phyloP scores from a whole-genome alignment of 2,797 vertebrate genomes.

The Phoxinus dragarum region DNA sequence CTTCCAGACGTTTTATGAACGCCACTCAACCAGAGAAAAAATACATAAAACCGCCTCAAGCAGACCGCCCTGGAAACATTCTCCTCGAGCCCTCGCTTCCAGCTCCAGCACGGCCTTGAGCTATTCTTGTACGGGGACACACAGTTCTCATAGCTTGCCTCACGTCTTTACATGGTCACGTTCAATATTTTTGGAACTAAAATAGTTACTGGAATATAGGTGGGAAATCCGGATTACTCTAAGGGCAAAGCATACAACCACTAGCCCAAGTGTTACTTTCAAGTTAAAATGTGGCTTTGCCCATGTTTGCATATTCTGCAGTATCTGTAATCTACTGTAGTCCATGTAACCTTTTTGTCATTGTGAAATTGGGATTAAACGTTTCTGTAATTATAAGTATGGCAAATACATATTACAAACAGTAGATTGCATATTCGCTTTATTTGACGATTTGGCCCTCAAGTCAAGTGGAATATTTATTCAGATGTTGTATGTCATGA shows the following conservation, averaged over 20 bases:
- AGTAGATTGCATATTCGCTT: background rate
- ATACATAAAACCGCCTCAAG: constrained; percentile 72
- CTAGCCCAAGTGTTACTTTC: background rate
- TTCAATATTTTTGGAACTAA: constrained; percentile 65
- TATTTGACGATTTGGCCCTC: constrained; percentile 1
- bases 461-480: background rate
- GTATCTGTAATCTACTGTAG: background rate
- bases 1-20: constrained; percentile 69
- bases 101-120: constrained; percentile 54
- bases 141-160: constrained; percentile 74
- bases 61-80: constrained; percentile 68
- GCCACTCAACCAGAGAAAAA: constrained; percentile 62
- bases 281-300: constrained; percentile 7
- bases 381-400: background rate
- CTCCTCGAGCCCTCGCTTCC: constrained; percentile 65
- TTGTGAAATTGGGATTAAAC: constrained; percentile 1
- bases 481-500: background rate
- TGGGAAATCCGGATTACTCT: constrained; percentile 29
- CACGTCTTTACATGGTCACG: constrained; percentile 35
- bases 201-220: constrained; percentile 33
- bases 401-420: background rate
- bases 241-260: constrained; percentile 21
- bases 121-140: constrained; percentile 66
- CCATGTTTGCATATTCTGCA: constrained; percentile 15
- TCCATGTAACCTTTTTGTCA: background rate